Percentiles rank a stretch among this genome's conserved stretches.
Evolutionary conservation across 1,140 invertebrate genomes (phyloP).

Genomic region (Drosophila varians): DNA sequence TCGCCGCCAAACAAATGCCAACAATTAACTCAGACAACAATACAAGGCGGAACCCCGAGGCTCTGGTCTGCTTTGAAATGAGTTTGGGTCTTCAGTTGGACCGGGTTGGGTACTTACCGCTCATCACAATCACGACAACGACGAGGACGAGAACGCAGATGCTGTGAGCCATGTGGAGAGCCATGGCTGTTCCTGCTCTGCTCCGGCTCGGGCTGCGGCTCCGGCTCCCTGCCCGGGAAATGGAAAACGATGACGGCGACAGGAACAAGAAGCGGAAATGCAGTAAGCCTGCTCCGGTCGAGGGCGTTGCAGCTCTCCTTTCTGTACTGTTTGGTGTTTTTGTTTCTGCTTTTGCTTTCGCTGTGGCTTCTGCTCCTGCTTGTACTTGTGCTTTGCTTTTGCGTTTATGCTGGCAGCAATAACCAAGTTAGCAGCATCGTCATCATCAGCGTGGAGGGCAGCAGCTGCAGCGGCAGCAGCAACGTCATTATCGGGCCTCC

Average conservation of each 20-base stretch:
- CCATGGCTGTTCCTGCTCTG: constrained; percentile 41
- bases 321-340: constrained; percentile 14
- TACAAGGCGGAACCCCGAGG: constrained; percentile 45
- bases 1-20: constrained; percentile 68
- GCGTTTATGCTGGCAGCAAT: constrained; percentile 68
- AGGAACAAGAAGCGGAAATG: constrained; percentile 75
- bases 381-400: constrained; percentile 21
- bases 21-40: constrained; percentile 76
- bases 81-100: not conserved
- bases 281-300: constrained; percentile 56
- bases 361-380: constrained; percentile 5
- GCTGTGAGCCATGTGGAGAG: constrained; percentile 55
- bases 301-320: constrained; percentile 22
- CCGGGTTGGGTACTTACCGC: constrained; percentile 63
- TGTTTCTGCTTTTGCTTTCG: constrained; percentile 22
- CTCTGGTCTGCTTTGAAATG: not conserved
- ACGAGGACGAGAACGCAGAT: constrained; percentile 64
- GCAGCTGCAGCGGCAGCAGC: constrained; percentile 55
- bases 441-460: constrained; percentile 62
- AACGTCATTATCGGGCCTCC: constrained; percentile 71
- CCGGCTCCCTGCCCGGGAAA: constrained; percentile 7
- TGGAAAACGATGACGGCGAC: constrained; percentile 44
- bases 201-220: not conserved
- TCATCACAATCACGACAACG: constrained; percentile 68
- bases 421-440: constrained; percentile 77